phyloP scores from a whole-genome alignment of 2,797 vertebrate species.

The Pangasius mekongensis region DNA sequence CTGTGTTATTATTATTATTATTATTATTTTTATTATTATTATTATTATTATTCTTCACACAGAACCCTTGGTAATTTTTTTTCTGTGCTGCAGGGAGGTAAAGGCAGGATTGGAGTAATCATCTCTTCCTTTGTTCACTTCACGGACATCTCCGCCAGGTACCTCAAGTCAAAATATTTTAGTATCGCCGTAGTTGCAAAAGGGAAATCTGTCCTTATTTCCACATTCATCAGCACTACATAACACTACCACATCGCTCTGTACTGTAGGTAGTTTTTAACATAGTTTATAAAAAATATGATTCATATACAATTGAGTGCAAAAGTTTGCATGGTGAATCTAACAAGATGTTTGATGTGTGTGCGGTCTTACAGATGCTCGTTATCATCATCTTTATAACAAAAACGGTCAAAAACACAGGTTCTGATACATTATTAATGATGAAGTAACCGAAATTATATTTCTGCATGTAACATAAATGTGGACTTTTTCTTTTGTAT shows the following conservation, averaged over 20 bases:
- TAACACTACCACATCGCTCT: not conserved
- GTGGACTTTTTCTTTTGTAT: too few species aligned
- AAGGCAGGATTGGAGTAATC: conserved; percentile 92
- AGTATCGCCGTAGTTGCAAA: not conserved
- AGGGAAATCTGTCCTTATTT: not conserved
- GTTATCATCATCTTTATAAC: not conserved
- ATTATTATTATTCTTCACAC: not conserved
- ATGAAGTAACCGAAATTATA: too few species aligned
- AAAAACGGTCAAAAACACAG: not conserved
- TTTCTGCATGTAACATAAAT: too few species aligned
- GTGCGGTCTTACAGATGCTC: not conserved
- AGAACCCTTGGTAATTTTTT: not conserved
- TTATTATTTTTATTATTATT: not conserved
- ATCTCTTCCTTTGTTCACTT: conserved; percentile 95
- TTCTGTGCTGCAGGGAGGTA: conserved; percentile 82
- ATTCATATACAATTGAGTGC: not conserved
- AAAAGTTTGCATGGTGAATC: not conserved
- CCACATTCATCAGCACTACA: not conserved
- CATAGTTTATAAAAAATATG: not conserved
- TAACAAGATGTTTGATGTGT: not conserved
- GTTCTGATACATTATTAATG: too few species aligned
- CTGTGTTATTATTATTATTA: not conserved
- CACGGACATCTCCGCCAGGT: conserved; percentile 94
- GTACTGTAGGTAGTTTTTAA: not conserved
- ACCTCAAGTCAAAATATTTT: conserved; percentile 50